These are phyloP conservation scores for Neria commutata DNA, from an alignment of 2,888 invertebrate species.

Conservation along the genomic window DNA sequence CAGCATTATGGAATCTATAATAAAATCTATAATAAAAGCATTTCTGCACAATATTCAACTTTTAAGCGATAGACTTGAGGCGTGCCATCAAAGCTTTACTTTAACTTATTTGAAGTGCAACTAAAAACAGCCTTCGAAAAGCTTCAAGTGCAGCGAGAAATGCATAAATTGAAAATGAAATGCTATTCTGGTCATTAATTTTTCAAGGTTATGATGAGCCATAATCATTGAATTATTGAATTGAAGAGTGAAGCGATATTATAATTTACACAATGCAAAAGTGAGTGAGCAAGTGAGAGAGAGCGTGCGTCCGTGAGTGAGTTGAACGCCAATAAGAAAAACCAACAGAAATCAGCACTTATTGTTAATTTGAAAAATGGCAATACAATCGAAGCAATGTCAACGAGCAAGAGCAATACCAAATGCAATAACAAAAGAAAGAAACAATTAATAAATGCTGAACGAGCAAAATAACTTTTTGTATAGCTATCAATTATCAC, in stretches of 20 bases:
- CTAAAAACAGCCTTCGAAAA: no score
- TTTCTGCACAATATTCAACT: no score
- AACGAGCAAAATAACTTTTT: background rate
- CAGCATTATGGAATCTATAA: no score
- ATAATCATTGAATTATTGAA: background rate
- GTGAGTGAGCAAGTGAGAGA: background rate
- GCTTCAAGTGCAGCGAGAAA: no score
- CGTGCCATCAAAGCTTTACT: no score
- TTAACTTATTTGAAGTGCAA: no score
- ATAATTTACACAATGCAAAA: background rate
- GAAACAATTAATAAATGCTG: background rate
- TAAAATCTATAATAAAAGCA: no score
- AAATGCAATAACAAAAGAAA: background rate
- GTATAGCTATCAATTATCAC: background rate
- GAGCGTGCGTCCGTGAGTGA: no score
- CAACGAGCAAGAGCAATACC: background rate
- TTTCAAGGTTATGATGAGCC: conserved; percentile 6
- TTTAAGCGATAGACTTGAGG: no score
- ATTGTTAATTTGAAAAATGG: background rate
- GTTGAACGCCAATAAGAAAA: background rate
- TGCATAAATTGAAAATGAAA: conserved; percentile 10
- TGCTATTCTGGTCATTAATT: background rate
- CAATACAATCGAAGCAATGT: background rate
- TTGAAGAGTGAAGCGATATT: background rate
- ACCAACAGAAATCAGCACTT: background rate